A percentile compares a stretch with the other conserved stretches of the same genome.
Conservation (phyloP, 2,113 vertebrate species). For the Hydrolagus affinis region DNA sequence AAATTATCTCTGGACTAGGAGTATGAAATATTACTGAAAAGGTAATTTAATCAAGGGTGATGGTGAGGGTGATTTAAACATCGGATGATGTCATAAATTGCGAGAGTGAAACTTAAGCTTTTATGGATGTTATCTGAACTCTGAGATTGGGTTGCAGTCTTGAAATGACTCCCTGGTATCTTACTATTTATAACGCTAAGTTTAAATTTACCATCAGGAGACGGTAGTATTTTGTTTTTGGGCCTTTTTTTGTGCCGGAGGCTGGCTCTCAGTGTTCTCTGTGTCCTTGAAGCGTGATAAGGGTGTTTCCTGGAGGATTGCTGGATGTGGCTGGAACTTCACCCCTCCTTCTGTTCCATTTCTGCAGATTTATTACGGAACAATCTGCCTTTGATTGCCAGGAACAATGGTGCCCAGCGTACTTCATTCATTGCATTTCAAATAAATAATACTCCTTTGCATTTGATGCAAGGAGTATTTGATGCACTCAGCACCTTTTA, state of each 20-base stretch:
- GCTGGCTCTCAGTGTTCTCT: neutral
- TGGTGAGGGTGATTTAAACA: no score
- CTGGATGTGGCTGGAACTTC: neutral
- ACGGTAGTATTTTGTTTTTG: neutral
- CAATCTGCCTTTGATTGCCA: neutral
- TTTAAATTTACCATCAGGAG: constrained; percentile 14
- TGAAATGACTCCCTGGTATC: neutral
- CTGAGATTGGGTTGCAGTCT: constrained; percentile 8
- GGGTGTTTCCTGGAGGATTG: neutral
- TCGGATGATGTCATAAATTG: constrained; percentile 10
- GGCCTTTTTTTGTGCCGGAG: constrained; percentile 12
- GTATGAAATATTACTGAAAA: neutral
- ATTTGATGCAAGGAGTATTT: no score
- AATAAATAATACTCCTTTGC: no score
- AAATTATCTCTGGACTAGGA: neutral
- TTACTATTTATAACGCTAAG: neutral
- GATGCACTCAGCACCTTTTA: no score
- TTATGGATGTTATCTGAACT: neutral
- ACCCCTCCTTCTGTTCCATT: neutral
- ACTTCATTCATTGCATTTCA: no score
- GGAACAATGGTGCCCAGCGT: no score
- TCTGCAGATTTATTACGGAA: neutral
- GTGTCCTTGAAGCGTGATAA: constrained; percentile 11
- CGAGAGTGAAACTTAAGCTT: neutral
- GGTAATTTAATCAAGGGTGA: neutral